These are phyloP conservation scores for Euplexia lucipara DNA, from an alignment of 2,888 invertebrate genomes.

Conservation along the genomic window DNA sequence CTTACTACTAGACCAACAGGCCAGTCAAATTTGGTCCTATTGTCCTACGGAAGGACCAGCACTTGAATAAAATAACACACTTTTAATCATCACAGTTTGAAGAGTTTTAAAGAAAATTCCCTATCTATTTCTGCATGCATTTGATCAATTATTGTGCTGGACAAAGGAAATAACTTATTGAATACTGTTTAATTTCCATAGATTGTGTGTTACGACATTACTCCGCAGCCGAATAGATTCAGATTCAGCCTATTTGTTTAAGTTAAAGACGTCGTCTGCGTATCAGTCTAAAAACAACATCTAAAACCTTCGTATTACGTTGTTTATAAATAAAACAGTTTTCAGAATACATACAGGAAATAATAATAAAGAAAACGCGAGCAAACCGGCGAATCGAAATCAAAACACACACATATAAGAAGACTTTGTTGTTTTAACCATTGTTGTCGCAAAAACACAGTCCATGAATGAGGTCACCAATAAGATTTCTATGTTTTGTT, in stretches of 20 bases:
- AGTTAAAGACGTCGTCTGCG: not conserved
- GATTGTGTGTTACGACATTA: too few relatives aligned
- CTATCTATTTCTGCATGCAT: too few relatives aligned
- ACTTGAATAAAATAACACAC: too few relatives aligned
- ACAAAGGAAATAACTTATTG: too few relatives aligned
- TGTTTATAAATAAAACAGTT: constrained; percentile 19
- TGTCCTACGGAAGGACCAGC: not conserved
- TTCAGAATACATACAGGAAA: constrained; percentile 16
- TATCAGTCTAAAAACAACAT: not conserved
- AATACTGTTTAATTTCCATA: too few relatives aligned
- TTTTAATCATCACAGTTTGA: too few relatives aligned
- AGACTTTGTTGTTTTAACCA: constrained; percentile 41
- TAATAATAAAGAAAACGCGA: constrained; percentile 24
- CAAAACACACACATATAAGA: constrained; percentile 17
- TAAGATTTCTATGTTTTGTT: constrained; percentile 17
- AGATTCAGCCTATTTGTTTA: too few relatives aligned
- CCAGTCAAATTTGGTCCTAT: too few relatives aligned
- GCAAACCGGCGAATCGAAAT: constrained; percentile 33
- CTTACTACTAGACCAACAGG: too few relatives aligned
- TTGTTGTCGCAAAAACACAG: constrained; percentile 18
- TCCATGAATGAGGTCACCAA: constrained; percentile 4
- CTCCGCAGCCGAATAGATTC: too few relatives aligned
- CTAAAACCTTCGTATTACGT: not conserved
- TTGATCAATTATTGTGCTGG: too few relatives aligned
- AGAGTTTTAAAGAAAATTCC: too few relatives aligned